Evolutionary conservation across 2,888 invertebrate species (phyloP), one percentile per base, ranked within the genome.

Genomic region (Agrochola circellaris): DNA sequence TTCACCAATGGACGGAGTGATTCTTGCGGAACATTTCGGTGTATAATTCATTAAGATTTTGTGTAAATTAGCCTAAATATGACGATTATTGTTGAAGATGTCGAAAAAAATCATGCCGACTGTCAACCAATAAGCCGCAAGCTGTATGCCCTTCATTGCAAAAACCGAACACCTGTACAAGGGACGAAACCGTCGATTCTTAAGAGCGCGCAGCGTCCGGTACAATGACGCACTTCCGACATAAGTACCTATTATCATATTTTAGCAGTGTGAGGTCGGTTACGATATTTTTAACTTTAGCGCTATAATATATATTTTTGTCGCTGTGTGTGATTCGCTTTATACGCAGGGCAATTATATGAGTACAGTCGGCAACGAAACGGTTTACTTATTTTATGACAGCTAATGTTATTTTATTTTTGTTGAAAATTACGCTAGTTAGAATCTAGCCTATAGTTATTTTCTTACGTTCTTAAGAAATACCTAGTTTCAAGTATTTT

Each of bases 321-420:
- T 60, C 60, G 9, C 30, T 20, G 60, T 60, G 60, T 30, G 30
- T 60, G 8, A 20, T 30, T 30, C 8, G 30, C 34, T 61, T 61
- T 61, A 77, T 67, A 73, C 64, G 34, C 66, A 71, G 38, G 62
- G 70, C 64, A 70, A 58, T 77, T 34, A 75, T 38, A 60, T 5
- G 38, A 5, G 64, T 81, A 85, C 74, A 68, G 68, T 58, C 34
- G 70, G 4, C 8, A 0, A 62, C 71, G 34, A 26, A 51, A 70
- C 58, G 70, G 60, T 66, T 51, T 30, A 30, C 13, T 26, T 42
- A 8, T n/a, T 79, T n/a, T 20, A 15, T 69, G 8, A n/a, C 3
- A 11, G 51, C 4, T n/a, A 30, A n/a, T 66, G 5, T n/a, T 34
- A n/a, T 11, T 34, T 30, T 30, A 13, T 48, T 77, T 51, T 42